These are phyloP conservation scores for Hippopotamyrus pictus DNA, from an alignment of 2,797 vertebrate species.

Conservation along the genomic window DNA sequence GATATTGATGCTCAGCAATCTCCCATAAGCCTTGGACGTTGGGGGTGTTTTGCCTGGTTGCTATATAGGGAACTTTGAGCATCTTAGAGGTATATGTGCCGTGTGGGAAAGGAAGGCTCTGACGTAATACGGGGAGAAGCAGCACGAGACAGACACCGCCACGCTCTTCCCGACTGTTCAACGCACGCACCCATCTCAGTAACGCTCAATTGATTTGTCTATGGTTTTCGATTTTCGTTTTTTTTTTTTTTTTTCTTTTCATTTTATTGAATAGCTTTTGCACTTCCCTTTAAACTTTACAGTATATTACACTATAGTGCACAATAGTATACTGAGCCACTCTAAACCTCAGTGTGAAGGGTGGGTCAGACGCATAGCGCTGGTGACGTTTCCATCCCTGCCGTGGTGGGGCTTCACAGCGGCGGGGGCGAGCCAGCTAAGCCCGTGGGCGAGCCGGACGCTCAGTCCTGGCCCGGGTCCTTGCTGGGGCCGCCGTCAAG, in stretches of 20 bases:
- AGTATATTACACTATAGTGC: constrained; percentile 97
- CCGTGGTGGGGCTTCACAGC: constrained; percentile 67
- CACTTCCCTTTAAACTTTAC: constrained; percentile 96
- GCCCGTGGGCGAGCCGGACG: background rate
- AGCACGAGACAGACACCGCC: constrained; percentile 52
- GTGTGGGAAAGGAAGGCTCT: constrained; percentile 59
- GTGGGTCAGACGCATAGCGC: constrained; percentile 63
- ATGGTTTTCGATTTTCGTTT: constrained; percentile 45
- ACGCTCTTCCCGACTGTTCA: constrained; percentile 60
- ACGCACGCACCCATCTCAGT: constrained; percentile 61
- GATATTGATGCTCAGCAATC: constrained; percentile 1
- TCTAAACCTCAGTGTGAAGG: constrained; percentile 68
- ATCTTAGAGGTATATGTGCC: constrained; percentile 70
- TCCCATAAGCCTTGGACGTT: constrained; percentile 18
- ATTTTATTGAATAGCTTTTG: constrained; percentile 69
- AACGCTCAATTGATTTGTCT: constrained; percentile 64
- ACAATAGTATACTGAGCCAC: constrained; percentile 82
- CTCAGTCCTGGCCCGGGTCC: constrained; percentile 90
- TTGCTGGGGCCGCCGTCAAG: constrained; percentile 90
- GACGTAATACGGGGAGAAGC: constrained; percentile 40
- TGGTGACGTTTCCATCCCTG: constrained; percentile 69
- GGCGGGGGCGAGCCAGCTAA: constrained; percentile 56
- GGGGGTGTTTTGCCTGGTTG: constrained; percentile 32
- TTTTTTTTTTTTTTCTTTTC: background rate
- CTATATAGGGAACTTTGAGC: constrained; percentile 38